Conservation (phyloP, 2,888 invertebrate species). For the Ischnus inquisitorius region DNA sequence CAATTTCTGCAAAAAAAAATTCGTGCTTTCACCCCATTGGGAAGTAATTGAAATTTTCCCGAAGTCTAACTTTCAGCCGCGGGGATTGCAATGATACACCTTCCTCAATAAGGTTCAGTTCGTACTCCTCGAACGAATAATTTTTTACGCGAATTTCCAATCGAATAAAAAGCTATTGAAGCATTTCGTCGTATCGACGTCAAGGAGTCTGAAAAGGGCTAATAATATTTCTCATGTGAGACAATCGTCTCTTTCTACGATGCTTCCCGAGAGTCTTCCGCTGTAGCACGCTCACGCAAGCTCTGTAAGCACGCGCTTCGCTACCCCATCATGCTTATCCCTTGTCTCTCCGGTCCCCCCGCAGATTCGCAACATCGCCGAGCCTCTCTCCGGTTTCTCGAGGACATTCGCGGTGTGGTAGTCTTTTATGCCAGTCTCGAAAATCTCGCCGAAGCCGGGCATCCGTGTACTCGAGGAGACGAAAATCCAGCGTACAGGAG, state of each 20-base stretch:
- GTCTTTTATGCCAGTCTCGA: conserved; percentile 52
- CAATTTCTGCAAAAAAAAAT: too few species aligned
- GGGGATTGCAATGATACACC: too few species aligned
- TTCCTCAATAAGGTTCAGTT: too few species aligned
- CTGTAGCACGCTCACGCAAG: conserved; percentile 11
- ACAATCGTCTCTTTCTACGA: conserved; percentile 73
- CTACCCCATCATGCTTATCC: conserved; percentile 34
- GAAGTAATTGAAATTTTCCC: too few species aligned
- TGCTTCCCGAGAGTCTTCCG: conserved; percentile 40
- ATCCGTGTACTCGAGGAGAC: conserved; percentile 63
- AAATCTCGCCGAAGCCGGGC: conserved; percentile 55
- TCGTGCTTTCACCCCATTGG: background rate
- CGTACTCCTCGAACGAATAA: too few species aligned
- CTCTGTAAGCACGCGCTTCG: conserved; percentile 32
- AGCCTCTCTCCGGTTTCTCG: conserved; percentile 48
- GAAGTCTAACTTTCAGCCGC: too few species aligned
- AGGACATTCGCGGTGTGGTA: conserved; percentile 50
- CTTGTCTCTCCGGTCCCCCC: conserved; percentile 68
- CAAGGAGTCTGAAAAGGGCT: conserved; percentile 79
- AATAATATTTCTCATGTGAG: conserved; percentile 82
- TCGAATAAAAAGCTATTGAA: background rate
- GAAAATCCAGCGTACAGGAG: conserved; percentile 72
- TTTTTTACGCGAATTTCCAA: background rate
- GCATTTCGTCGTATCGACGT: conserved; percentile 68
- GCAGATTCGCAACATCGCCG: conserved; percentile 43